Conservation (phyloP, 1,140 invertebrate species). For the Lysiphlebus fabarum region DNA sequence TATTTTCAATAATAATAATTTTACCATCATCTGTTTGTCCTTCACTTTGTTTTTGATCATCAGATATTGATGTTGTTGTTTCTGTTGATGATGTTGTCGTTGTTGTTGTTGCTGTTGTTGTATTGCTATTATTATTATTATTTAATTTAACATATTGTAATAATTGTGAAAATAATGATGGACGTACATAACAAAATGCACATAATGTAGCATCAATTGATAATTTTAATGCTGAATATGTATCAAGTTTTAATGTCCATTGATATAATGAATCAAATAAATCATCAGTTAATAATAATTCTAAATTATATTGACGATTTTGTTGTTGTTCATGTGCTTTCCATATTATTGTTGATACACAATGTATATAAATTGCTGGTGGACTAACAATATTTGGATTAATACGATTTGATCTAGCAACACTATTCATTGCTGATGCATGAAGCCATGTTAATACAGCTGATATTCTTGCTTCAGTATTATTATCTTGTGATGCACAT, state of each 20-base stretch:
- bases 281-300: slow-evolving; percentile 63
- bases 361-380: slow-evolving; percentile 63
- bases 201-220: slow-evolving; percentile 78
- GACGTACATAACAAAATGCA: slow-evolving; percentile 77
- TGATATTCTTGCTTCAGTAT: slow-evolving; percentile 54
- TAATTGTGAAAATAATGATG: slow-evolving; percentile 71
- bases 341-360: slow-evolving; percentile 80
- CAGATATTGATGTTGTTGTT: slow-evolving; percentile 58
- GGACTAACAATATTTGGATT: slow-evolving; percentile 41
- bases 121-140: too few species aligned
- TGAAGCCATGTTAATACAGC: slow-evolving; percentile 65
- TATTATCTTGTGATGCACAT: slow-evolving; percentile 61
- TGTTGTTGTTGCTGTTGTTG: too few species aligned
- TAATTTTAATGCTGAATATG: slow-evolving; percentile 70
- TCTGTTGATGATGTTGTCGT: slow-evolving; percentile 57
- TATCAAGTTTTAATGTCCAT: slow-evolving; percentile 69
- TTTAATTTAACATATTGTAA: slow-evolving; percentile 72
- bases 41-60: slow-evolving; percentile 61
- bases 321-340: slow-evolving; percentile 63
- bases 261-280: slow-evolving; percentile 72
- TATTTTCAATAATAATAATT: not conserved
- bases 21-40: slow-evolving; percentile 65
- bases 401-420: slow-evolving; percentile 29
- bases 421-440: slow-evolving; percentile 52
- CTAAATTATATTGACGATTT: slow-evolving; percentile 61